These are phyloP conservation scores for Phyto melanocephala DNA, from an alignment of 2,888 invertebrate genomes.

Conservation along the genomic window DNA sequence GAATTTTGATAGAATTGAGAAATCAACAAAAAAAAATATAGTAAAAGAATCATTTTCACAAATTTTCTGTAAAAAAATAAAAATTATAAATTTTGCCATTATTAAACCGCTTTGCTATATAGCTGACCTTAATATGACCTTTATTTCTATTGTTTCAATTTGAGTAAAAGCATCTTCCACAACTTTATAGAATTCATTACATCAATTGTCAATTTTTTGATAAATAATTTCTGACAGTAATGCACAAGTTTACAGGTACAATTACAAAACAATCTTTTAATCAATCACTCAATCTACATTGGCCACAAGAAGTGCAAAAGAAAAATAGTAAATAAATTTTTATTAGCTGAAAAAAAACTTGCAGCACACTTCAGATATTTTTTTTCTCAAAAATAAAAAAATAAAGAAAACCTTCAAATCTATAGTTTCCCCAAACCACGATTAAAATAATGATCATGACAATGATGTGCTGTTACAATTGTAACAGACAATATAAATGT, in stretches of 20 bases:
- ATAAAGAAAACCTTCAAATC: background rate
- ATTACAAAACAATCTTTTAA: constrained; percentile 43
- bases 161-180: too few relatives aligned
- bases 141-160: too few relatives aligned
- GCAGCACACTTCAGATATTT: constrained; percentile 8
- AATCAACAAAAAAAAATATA: too few relatives aligned
- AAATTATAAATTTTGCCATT: too few relatives aligned
- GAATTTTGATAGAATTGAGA: too few relatives aligned
- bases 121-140: too few relatives aligned
- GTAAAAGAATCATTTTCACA: too few relatives aligned
- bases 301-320: background rate
- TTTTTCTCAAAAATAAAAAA: background rate
- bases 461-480: constrained; percentile 37
- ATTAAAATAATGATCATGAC: constrained; percentile 45
- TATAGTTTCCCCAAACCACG: constrained; percentile 10
- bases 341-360: too few relatives aligned
- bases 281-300: constrained; percentile 49
- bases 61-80: too few relatives aligned
- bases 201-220: background rate
- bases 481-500: constrained; percentile 29
- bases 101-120: too few relatives aligned
- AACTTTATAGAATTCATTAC: too few relatives aligned
- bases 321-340: too few relatives aligned
- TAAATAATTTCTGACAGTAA: background rate
- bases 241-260: constrained; percentile 1